A percentile compares a stretch with the other conserved stretches of the same genome.
Evolutionary conservation across 1,140 invertebrate species (phyloP).

Genomic region (Drosophila kohkoa): DNA sequence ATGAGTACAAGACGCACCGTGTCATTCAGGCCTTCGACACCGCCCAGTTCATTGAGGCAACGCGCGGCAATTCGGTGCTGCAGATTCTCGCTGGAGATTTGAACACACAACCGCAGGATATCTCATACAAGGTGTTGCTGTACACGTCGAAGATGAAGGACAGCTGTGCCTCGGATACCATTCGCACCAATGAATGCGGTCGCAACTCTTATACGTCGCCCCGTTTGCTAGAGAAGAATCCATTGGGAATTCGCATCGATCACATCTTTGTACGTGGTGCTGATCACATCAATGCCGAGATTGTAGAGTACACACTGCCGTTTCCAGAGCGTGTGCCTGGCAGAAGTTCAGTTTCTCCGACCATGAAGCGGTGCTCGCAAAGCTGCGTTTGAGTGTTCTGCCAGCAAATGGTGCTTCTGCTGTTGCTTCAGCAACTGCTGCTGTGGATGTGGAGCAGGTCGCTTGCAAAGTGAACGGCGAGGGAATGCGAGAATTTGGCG

Average conservation of each 20-base stretch:
- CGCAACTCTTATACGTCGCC: constrained; percentile 92
- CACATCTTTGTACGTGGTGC: constrained; percentile 91
- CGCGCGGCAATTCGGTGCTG: constrained; percentile 91
- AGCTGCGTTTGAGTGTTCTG: constrained; percentile 82
- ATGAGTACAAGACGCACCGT: constrained; percentile 96
- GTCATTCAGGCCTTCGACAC: constrained; percentile 97
- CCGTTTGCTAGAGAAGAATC: constrained; percentile 86
- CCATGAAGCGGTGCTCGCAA: constrained; percentile 94
- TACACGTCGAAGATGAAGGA: constrained; percentile 85
- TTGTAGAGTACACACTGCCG: constrained; percentile 89
- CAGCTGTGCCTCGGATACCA: constrained; percentile 81
- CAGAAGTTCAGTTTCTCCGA: constrained; percentile 93
- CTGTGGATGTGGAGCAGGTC: constrained; percentile 14
- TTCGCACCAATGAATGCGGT: constrained; percentile 92
- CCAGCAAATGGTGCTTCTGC: background rate
- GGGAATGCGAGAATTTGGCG: constrained; percentile 15
- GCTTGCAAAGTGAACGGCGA: constrained; percentile 24
- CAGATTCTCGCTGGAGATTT: constrained; percentile 96
- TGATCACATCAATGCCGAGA: constrained; percentile 85
- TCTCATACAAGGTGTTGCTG: constrained; percentile 89
- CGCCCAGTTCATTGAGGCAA: constrained; percentile 96
- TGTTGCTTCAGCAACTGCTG: background rate
- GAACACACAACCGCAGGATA: constrained; percentile 94
- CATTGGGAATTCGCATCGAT: constrained; percentile 95
- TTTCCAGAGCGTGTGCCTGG: constrained; percentile 90